These are phyloP conservation scores for Ctenomys sociabilis DNA, from an alignment of 2,113 vertebrate species.

Conservation along the genomic window DNA sequence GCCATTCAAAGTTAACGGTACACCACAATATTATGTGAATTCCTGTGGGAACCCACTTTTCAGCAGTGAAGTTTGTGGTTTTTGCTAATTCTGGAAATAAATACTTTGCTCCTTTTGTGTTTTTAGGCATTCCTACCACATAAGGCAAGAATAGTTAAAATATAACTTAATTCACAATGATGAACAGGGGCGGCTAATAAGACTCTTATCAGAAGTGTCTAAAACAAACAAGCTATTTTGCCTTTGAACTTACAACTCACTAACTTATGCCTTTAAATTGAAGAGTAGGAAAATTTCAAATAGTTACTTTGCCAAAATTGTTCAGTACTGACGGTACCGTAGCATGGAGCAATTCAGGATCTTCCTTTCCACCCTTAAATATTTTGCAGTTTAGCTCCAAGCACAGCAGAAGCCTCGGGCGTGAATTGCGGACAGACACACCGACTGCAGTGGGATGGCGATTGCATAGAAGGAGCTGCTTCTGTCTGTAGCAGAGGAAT, in stretches of 20 bases:
- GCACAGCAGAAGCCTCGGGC: conserved; percentile 60
- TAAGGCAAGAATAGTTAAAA: neutral
- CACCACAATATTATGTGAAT: conserved; percentile 56
- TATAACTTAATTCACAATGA: conserved; percentile 43
- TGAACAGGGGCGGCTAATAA: neutral
- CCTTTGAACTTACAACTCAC: conserved; percentile 50
- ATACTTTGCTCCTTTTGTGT: neutral
- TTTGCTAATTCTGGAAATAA: conserved; percentile 70
- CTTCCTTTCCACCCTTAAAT: conserved; percentile 56
- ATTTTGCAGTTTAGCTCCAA: conserved; percentile 66
- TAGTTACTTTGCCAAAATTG: conserved; percentile 5
- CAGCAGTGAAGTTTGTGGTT: neutral
- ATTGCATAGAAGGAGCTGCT: conserved; percentile 56
- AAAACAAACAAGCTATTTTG: conserved; percentile 41
- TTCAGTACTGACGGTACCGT: neutral
- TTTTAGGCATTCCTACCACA: conserved; percentile 41
- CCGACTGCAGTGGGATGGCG: conserved; percentile 52
- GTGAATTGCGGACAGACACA: conserved; percentile 61
- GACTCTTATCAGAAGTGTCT: neutral
- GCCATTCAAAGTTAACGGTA: neutral
- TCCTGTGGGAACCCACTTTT: conserved; percentile 58
- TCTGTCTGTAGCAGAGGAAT: neutral
- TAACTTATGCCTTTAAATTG: conserved; percentile 65
- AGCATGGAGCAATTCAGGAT: conserved; percentile 39
- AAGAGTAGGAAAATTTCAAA: conserved; percentile 55